Evolutionary conservation across 2,888 invertebrate species (phyloP).

Genomic region (Agapetus fuscipes): DNA sequence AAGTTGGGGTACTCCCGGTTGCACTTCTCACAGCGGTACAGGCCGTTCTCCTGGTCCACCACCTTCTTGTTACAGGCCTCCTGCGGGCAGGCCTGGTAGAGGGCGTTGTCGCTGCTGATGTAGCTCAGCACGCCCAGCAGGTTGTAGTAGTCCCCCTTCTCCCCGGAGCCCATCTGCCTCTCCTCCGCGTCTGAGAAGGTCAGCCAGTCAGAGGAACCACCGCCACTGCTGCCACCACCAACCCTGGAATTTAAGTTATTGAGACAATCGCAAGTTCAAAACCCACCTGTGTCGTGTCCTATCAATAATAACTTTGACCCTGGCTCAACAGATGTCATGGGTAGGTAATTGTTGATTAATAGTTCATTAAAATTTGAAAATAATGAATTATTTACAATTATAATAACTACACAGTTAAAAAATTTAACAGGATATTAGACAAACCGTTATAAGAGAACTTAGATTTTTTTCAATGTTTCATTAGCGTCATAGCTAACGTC

Average conservation of each 20-base stretch:
- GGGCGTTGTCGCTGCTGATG: constrained; percentile 69
- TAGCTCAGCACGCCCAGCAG: constrained; percentile 69
- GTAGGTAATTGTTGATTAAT: too few relatives aligned
- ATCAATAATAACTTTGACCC: too few relatives aligned
- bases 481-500: too few relatives aligned
- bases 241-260: constrained; percentile 19
- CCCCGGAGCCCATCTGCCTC: constrained; percentile 59
- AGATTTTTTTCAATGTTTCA: too few relatives aligned
- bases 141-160: constrained; percentile 75
- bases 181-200: constrained; percentile 65
- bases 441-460: too few relatives aligned
- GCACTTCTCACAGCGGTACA: constrained; percentile 94
- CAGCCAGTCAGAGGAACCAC: constrained; percentile 57
- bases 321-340: too few relatives aligned
- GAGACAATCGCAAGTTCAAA: too few relatives aligned
- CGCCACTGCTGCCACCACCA: constrained; percentile 37
- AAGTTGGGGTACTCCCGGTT: constrained; percentile 72
- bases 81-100: constrained; percentile 87
- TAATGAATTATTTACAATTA: constrained; percentile 5
- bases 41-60: constrained; percentile 76
- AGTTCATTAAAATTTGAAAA: neutral
- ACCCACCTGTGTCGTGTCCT: too few relatives aligned
- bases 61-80: constrained; percentile 93
- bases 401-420: too few relatives aligned
- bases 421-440: too few relatives aligned